Base-by-base conservation (phyloP, 2,113 vertebrate genomes). In the Setophaga petechia region DNA sequence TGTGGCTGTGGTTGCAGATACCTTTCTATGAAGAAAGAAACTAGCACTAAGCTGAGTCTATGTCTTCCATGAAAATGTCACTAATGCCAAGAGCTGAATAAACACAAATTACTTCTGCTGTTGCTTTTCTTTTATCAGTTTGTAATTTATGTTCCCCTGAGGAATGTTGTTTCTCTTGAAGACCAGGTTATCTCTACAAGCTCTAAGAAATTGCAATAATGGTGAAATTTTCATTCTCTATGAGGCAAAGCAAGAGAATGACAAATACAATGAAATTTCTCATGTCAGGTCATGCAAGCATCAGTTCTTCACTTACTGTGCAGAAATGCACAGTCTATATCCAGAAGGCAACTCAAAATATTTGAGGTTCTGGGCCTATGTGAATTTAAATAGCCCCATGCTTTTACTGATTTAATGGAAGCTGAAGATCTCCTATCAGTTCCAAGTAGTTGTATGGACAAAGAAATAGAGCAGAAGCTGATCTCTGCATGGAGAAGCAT, bases 121-220 rank as follows among this genome's bases (percentile, higher is more conserved):
- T 52, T 96, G 54, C n/a, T 77, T 89, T 96, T 73, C 8, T 35
- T 84, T 47, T 74, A 84, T 78, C 52, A 63, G 33, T 93, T 96
- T 94, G 47, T 23, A 90, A 43, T 79, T 89, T 76, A 44, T 88
- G 33, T 19, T 94, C 28, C 51, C 33, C 39, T 55, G 71, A 88
- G 57, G 41, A 84, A 22, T 5, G 37, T 49, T 28, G 14, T 62
- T 91, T 79, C 47, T 46, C 51, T 58, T 52, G 46, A 95, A 65
- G 72, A 92, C 22, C 43, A 72, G 23, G 17, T 62, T 84, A 74
- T 81, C 52, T 69, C 55, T 71, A 52, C 57, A 81, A 89, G 21
- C 46, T 72, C 41, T 86, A 35, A 65, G 14, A 94, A 91, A 94
- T 86, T 67, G 85, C 20, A 86, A 9, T 78, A 93, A 69, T 57